Conservation (phyloP, 2,113 vertebrate genomes). For the Ramphastos sulfuratus region DNA sequence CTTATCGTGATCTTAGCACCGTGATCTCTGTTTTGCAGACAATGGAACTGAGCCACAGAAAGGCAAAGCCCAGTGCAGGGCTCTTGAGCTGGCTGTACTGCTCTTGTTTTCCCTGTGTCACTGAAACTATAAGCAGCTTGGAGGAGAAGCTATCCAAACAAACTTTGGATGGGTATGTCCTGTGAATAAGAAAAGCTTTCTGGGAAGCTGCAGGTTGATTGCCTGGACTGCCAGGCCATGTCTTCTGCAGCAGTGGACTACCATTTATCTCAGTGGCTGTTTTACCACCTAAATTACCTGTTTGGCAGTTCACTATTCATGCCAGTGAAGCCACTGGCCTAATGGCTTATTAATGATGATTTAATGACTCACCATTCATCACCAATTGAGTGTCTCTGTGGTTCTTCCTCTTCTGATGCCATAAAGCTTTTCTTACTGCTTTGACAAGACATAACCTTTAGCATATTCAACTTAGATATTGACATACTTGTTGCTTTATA, state of each 20-base stretch:
- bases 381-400: not conserved
- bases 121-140: not conserved
- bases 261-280: not conserved
- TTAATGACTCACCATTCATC: not conserved
- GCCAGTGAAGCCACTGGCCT: not conserved
- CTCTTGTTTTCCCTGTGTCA: not conserved
- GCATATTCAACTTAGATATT: not conserved
- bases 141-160: not conserved
- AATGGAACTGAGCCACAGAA: not conserved
- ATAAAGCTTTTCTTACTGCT: not conserved
- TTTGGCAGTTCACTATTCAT: not conserved
- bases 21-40: not conserved
- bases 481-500: not conserved
- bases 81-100: not conserved
- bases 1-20: conserved; percentile 8
- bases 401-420: not conserved
- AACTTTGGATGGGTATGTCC: not conserved
- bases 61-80: not conserved
- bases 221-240: not conserved
- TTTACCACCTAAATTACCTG: not conserved
- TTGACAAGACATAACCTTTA: not conserved
- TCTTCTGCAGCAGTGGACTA: not conserved
- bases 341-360: not conserved
- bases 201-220: not conserved
- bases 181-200: not conserved